Evolutionary conservation across 1,140 invertebrate genomes (phyloP).

Genomic region (Euwallacea fornicatus): DNA sequence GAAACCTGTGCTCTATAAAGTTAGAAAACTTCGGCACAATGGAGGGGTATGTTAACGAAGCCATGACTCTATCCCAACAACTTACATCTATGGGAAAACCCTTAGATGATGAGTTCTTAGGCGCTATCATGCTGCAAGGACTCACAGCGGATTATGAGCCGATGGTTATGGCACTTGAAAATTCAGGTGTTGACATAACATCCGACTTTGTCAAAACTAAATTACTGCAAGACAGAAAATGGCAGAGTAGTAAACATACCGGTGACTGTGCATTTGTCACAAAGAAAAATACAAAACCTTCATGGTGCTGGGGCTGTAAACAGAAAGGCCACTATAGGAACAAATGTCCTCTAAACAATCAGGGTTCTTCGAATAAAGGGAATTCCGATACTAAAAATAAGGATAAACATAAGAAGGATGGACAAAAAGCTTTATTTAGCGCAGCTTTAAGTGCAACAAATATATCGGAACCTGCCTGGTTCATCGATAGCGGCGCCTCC

Average conservation of each 20-base stretch:
- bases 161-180: conserved; percentile 51
- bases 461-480: conserved; percentile 25
- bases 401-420: too few relatives aligned
- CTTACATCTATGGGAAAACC: conserved; percentile 36
- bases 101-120: conserved; percentile 44
- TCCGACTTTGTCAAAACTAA: conserved; percentile 48
- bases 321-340: conserved; percentile 38
- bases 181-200: conserved; percentile 43
- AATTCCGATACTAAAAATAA: too few relatives aligned
- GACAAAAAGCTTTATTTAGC: too few relatives aligned
- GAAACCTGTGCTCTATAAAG: conserved; percentile 35
- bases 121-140: conserved; percentile 44
- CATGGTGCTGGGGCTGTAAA: conserved; percentile 36
- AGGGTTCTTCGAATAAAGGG: neutral
- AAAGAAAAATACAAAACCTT: conserved; percentile 23
- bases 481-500: conserved; percentile 39
- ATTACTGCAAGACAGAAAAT: conserved; percentile 47
- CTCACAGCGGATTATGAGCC: conserved; percentile 45
- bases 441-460: too few relatives aligned
- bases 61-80: conserved; percentile 27
- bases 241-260: conserved; percentile 37
- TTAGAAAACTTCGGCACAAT: conserved; percentile 29
- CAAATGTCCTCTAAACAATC: conserved; percentile 20
- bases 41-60: conserved; percentile 33
- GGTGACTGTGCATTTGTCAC: conserved; percentile 6